Base-by-base conservation (phyloP, 2,888 invertebrate species). In the Drosophila mimetica region DNA sequence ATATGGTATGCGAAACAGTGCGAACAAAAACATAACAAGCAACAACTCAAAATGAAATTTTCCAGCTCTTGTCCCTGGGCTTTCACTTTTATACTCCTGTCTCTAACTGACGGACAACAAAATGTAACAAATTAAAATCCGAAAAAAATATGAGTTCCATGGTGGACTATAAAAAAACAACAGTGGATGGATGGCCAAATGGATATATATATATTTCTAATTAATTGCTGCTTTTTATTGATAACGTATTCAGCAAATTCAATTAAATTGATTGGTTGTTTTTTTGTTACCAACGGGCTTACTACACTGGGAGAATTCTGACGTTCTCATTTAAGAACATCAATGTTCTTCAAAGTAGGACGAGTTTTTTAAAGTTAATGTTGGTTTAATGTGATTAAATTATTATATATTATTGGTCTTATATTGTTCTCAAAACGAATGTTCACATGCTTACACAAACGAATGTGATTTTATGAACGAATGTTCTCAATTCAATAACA, bases 61-160 rank as follows among this genome's bases (percentile, higher is more conserved):
- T 48, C 16, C 28, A 44, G 18, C 54, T 44, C 50, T 46, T 54
- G 67, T 76, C 83, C 63, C 71, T 66, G 59, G 66, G 69, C 83
- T 85, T 82, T 72, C 82, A 72, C 70, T 60, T 71, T 52, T 46
- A 22, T 25, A 11, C 47, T 28, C 20, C 30, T 13, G 66, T 37
- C 22, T 11, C 39, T 34, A 37, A 58, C 37, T 64, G 67, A 67
- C 69, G 58, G 30, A 71, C 44, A 25, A 37, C 57, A 55, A 60
- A 58, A 69, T 74, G 78, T 48, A 66, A 74, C 84, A 86, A 80
- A 79, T 79, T 86, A 86, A 86, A 79, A 71, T 79, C 16, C 52
- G 47, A 37, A 75, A 71, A 79, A 82, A 48, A 52, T n/a, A 64
- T 32, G 50, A 51, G 16, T 46, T 46, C 8, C 14, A 22, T 22